Evolutionary conservation across 2,888 invertebrate species (phyloP).

Genomic region (Limnephilus marmoratus): DNA sequence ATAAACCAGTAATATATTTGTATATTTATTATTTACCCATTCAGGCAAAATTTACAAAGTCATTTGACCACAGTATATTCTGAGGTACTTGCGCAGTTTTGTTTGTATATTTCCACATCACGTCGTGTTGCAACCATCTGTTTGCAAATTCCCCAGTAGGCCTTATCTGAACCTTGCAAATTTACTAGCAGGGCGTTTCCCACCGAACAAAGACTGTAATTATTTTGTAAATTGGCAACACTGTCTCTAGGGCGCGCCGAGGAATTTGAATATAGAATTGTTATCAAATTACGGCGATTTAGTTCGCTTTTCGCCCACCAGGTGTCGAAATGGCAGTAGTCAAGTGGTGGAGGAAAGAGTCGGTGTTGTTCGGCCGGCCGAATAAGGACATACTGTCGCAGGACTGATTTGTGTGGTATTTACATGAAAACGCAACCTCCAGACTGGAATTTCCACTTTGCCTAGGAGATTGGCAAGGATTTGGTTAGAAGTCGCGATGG

Average conservation of each 20-base stretch:
- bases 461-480: not conserved
- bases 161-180: slow-evolving; percentile 33
- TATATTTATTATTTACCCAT: not conserved
- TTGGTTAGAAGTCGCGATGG: not conserved
- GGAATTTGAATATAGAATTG: slow-evolving; percentile 53
- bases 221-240: slow-evolving; percentile 15
- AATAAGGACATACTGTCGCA: not conserved
- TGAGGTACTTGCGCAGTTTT: not conserved
- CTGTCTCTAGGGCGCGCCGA: slow-evolving; percentile 24
- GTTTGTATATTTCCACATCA: slow-evolving; percentile 6
- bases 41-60: not conserved
- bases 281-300: slow-evolving; percentile 37
- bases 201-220: slow-evolving; percentile 29
- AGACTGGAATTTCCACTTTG: not conserved
- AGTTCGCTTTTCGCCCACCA: slow-evolving; percentile 40
- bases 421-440: not conserved
- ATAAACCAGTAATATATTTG: not conserved
- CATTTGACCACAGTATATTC: not conserved
- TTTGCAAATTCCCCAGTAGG: not conserved
- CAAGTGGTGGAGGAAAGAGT: not conserved
- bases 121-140: slow-evolving; percentile 9
- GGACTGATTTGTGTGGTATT: not conserved
- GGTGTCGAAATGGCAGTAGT: not conserved
- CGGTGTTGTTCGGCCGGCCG: not conserved
- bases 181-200: slow-evolving; percentile 27